Evolutionary conservation across 2,797 vertebrate species (phyloP).

Genomic region (Xenops minutus): DNA sequence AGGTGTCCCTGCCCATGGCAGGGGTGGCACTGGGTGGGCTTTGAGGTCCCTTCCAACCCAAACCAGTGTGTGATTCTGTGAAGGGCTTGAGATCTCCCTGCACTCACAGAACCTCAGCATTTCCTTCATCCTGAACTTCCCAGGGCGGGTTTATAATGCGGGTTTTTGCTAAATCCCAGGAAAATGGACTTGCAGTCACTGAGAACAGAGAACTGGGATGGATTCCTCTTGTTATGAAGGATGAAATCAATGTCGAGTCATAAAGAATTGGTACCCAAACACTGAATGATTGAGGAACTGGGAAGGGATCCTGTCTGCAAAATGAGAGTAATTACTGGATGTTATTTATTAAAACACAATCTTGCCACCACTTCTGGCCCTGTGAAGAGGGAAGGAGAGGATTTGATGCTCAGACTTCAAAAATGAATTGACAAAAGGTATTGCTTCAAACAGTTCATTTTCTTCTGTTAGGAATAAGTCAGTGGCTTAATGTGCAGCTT

Average conservation of each 20-base stretch:
- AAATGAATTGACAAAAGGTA: not conserved
- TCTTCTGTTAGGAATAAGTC: conserved; percentile 55
- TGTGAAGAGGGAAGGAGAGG: not conserved
- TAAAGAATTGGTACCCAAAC: not conserved
- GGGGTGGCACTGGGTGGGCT: too few relatives aligned
- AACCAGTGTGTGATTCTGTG: too few relatives aligned
- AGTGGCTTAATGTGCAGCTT: conserved; percentile 44
- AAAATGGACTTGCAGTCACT: not conserved
- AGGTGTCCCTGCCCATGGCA: not conserved
- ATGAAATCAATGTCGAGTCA: not conserved
- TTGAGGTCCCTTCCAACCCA: too few relatives aligned
- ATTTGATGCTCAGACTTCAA: not conserved
- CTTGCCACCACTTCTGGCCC: not conserved
- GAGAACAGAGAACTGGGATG: not conserved
- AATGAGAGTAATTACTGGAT: not conserved
- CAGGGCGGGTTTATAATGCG: not conserved
- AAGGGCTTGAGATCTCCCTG: not conserved
- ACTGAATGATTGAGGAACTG: not conserved
- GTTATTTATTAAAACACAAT: not conserved
- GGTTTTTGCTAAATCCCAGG: not conserved
- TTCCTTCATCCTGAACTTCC: not conserved
- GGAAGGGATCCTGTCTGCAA: not conserved
- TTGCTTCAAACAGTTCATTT: conserved; percentile 51
- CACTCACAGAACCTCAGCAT: not conserved
- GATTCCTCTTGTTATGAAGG: not conserved